Evolutionary conservation across 2,797 vertebrate species (phyloP).

Genomic region (Hydrocynus forskahlii): DNA sequence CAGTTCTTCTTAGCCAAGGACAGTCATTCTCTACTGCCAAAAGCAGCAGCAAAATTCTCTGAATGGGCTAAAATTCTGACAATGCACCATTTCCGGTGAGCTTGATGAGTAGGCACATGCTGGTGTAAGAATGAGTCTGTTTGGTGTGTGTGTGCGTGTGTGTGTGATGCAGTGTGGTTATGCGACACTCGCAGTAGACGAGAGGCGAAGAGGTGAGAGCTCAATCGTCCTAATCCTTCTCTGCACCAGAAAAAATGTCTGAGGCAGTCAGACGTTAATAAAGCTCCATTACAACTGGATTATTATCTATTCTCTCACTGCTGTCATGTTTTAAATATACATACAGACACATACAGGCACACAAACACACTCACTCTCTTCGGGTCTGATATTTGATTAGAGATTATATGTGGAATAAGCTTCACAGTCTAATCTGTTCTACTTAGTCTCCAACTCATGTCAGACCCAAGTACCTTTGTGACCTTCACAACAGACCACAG

Average conservation of each 20-base stretch:
- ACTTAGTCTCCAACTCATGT: not conserved
- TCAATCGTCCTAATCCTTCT: not conserved
- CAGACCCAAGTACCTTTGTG: not conserved
- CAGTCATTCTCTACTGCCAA: not conserved
- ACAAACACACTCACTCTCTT: not conserved
- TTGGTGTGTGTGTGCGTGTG: not conserved
- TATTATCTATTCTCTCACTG: not conserved
- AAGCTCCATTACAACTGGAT: not conserved
- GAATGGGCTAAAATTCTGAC: slow-evolving; percentile 8
- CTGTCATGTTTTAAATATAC: not conserved
- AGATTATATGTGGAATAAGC: slow-evolving; percentile 13
- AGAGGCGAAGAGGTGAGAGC: slow-evolving; percentile 11
- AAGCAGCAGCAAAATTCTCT: not conserved
- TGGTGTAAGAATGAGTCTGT: not conserved
- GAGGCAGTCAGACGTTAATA: not conserved
- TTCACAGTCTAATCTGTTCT: not conserved
- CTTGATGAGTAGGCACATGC: slow-evolving; percentile 21
- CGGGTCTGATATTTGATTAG: not conserved
- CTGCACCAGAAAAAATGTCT: not conserved
- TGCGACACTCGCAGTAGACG: not conserved
- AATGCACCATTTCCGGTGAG: not conserved
- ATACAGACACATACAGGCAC: not conserved
- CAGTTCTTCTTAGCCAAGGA: not conserved
- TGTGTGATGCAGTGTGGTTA: slow-evolving; percentile 13
- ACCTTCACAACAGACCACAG: not conserved